phyloP scores from a whole-genome alignment of 2,113 vertebrate species.

The Orcinus orca region DNA sequence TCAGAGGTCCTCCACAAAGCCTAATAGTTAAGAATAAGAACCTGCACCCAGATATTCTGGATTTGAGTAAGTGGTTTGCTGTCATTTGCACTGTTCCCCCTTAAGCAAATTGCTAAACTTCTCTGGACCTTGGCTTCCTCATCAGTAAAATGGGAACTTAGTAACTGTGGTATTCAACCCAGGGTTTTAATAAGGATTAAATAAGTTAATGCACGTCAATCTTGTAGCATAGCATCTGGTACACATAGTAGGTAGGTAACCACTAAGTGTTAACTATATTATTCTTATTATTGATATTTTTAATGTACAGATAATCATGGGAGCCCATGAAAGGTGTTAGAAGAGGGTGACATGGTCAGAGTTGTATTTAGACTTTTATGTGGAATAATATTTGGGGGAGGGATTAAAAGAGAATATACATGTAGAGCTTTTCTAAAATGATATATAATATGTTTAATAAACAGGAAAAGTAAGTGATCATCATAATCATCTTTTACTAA shows the following conservation, averaged over 20 bases:
- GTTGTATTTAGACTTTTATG: neutral
- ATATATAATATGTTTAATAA: neutral
- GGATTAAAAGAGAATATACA: neutral
- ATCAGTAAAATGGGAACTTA: neutral
- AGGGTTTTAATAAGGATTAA: constrained; percentile 28
- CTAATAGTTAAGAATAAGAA: constrained; percentile 25
- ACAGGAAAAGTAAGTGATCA: neutral
- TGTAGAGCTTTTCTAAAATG: neutral
- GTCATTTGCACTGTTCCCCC: neutral
- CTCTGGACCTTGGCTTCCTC: constrained; percentile 16
- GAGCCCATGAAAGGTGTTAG: neutral
- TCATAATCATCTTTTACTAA: neutral
- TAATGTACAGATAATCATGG: neutral
- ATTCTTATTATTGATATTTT: constrained; percentile 11
- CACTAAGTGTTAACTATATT: neutral
- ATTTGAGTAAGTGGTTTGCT: neutral
- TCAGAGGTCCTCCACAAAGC: constrained; percentile 11
- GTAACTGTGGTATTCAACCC: neutral
- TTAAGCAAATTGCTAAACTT: constrained; percentile 5
- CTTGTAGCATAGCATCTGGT: neutral
- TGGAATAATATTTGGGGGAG: neutral
- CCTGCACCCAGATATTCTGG: neutral
- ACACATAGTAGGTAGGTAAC: neutral
- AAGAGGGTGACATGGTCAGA: neutral
- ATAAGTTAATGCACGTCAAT: neutral